A percentile compares a stretch with the other conserved stretches of the same genome.
phyloP scores from a whole-genome alignment of 2,113 vertebrate species.

The Polyodon spathula region DNA sequence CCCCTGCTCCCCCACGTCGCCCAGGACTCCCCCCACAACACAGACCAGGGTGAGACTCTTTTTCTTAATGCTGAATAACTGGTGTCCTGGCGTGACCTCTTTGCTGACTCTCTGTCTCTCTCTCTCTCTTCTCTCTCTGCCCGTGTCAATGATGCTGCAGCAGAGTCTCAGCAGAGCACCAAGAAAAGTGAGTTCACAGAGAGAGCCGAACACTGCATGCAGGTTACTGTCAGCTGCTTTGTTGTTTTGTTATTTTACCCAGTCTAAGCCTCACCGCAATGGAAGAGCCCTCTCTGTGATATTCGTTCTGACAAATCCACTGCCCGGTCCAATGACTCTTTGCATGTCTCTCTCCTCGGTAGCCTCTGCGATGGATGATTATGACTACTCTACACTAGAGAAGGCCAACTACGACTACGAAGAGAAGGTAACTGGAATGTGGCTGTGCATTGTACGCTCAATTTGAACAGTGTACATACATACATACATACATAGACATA shows the following conservation, averaged over 20 bases:
- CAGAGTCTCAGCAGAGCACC: conserved; percentile 53
- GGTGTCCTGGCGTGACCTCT: too few relatives aligned
- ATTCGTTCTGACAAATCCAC: too few relatives aligned
- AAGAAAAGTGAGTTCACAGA: conserved; percentile 56
- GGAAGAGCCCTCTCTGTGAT: too few relatives aligned
- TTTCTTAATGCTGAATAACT: too few relatives aligned
- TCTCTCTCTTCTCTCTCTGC: conserved; percentile 11
- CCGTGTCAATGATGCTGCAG: neutral
- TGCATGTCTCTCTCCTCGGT: conserved; percentile 7
- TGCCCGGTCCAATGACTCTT: too few relatives aligned
- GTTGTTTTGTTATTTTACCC: conserved; percentile 4
- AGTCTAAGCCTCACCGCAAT: too few relatives aligned
- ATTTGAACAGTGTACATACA: too few relatives aligned
- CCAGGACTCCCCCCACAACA: too few relatives aligned
- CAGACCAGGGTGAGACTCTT: too few relatives aligned
- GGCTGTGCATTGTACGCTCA: too few relatives aligned
- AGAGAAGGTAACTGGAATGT: conserved; percentile 61
- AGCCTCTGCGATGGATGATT: conserved; percentile 52
- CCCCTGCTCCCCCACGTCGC: conserved; percentile 42
- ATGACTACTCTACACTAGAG: conserved; percentile 64
- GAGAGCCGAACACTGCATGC: too few relatives aligned
- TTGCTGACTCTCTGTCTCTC: conserved; percentile 10
- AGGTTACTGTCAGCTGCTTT: neutral
- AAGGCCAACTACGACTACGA: conserved; percentile 62
- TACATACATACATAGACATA: too few relatives aligned